phyloP scores from a whole-genome alignment of 2,113 vertebrate genomes.

The Amia ocellicauda region DNA sequence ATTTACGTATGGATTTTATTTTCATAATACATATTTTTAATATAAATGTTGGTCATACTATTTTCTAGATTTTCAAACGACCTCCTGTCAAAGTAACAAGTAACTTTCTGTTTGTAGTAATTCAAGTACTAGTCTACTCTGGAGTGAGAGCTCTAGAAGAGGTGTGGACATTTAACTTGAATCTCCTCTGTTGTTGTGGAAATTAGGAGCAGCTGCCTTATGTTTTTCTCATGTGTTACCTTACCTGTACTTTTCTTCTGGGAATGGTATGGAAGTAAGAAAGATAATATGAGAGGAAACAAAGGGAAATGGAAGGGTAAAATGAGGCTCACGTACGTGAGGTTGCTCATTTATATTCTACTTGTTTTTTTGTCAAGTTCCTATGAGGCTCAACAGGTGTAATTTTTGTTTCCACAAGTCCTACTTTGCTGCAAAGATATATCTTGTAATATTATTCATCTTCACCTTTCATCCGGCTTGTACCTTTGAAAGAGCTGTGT shows the following conservation, averaged over 20 bases:
- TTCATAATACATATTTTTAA: conserved; percentile 2
- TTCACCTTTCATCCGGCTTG: conserved; percentile 91
- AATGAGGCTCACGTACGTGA: conserved; percentile 4
- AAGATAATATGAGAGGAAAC: conserved; percentile 33
- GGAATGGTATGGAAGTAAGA: conserved; percentile 8
- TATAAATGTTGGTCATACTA: not conserved
- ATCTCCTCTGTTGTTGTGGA: conserved; percentile 13
- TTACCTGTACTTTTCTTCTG: conserved; percentile 14
- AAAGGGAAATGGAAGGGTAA: conserved; percentile 11
- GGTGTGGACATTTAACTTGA: conserved; percentile 8
- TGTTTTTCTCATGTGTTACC: conserved; percentile 11
- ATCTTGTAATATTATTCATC: conserved; percentile 84
- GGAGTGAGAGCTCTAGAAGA: not conserved
- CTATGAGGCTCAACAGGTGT: conserved; percentile 57
- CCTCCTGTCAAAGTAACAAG: not conserved
- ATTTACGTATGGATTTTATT: no score
- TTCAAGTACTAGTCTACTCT: not conserved
- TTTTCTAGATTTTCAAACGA: no score
- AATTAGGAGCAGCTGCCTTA: conserved; percentile 8
- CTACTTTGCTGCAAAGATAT: conserved; percentile 49
- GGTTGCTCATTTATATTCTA: conserved; percentile 36
- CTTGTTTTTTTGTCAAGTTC: conserved; percentile 38
- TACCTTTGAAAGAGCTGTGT: conserved; percentile 94
- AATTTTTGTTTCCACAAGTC: conserved; percentile 46
- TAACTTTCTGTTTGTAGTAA: conserved; percentile 1